phyloP scores from a whole-genome alignment of 2,797 vertebrate genomes.

The Novumbra hubbsi region DNA sequence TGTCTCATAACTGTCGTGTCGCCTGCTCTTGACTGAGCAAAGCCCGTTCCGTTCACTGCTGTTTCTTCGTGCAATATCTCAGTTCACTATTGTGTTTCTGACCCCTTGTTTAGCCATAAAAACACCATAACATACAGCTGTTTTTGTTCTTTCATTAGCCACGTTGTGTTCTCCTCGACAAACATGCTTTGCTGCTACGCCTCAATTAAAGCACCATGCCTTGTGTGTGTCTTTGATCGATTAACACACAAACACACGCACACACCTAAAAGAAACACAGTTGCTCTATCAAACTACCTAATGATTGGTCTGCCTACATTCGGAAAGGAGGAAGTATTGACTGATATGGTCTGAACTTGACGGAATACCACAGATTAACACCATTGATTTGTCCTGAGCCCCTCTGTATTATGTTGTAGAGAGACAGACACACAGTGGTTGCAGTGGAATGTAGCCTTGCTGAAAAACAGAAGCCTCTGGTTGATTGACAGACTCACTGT shows the following conservation, averaged over 20 bases:
- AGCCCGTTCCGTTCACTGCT: not conserved
- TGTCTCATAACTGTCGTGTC: constrained; percentile 56
- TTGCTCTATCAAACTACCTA: not conserved
- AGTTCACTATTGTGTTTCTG: constrained; percentile 65
- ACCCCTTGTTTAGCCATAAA: constrained; percentile 58
- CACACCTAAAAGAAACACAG: not conserved
- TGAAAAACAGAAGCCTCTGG: constrained; percentile 4
- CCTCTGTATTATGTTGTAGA: not conserved
- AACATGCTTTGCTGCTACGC: constrained; percentile 72
- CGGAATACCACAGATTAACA: not conserved
- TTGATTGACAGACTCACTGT: constrained; percentile 36
- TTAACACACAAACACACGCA: not conserved
- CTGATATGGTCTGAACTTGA: not conserved
- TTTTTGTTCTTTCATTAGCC: constrained; percentile 38
- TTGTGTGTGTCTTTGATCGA: constrained; percentile 48
- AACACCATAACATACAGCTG: constrained; percentile 11
- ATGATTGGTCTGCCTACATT: not conserved
- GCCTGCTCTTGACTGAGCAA: constrained; percentile 57
- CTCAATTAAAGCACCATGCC: constrained; percentile 70
- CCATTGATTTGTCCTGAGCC: not conserved
- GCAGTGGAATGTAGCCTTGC: constrained; percentile 6
- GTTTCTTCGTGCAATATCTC: constrained; percentile 73
- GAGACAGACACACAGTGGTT: not conserved
- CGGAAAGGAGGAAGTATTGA: not conserved
- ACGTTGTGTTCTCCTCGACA: constrained; percentile 42